These are phyloP conservation scores for Hemaris fuciformis DNA, from an alignment of 2,888 invertebrate genomes.

Conservation along the genomic window DNA sequence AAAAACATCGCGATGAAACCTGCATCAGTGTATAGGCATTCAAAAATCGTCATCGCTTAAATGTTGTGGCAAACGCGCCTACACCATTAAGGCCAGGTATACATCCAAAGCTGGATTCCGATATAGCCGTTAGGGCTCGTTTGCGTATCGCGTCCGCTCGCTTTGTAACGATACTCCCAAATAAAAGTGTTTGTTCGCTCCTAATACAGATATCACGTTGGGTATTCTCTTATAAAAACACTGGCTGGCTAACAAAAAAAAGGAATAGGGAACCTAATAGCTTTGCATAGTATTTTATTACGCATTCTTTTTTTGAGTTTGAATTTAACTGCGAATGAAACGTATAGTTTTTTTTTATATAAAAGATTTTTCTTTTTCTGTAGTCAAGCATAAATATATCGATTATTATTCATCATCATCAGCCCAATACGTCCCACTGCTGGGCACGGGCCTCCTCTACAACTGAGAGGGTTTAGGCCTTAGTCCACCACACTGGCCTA, in stretches of 20 bases:
- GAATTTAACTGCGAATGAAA: background rate
- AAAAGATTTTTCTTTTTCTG: background rate
- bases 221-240: background rate
- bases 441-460: no score
- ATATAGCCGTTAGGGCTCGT: conserved; percentile 64
- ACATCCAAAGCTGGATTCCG: conserved; percentile 66
- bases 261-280: background rate
- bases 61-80: conserved; percentile 28
- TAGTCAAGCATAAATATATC: no score
- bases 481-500: no score
- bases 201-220: conserved; percentile 2
- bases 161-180: conserved; percentile 37
- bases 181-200: conserved; percentile 42
- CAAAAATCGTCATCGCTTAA: conserved; percentile 25
- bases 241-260: background rate
- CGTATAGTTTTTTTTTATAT: background rate
- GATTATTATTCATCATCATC: no score
- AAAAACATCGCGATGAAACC: no score
- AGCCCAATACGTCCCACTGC: no score
- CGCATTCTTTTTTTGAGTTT: background rate
- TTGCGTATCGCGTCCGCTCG: conserved; percentile 47
- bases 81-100: conserved; percentile 58
- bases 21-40: background rate
- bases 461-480: no score
- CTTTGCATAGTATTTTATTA: background rate